phyloP scores from a whole-genome alignment of 2,113 vertebrate species.

The Micronycteris hirsuta region DNA sequence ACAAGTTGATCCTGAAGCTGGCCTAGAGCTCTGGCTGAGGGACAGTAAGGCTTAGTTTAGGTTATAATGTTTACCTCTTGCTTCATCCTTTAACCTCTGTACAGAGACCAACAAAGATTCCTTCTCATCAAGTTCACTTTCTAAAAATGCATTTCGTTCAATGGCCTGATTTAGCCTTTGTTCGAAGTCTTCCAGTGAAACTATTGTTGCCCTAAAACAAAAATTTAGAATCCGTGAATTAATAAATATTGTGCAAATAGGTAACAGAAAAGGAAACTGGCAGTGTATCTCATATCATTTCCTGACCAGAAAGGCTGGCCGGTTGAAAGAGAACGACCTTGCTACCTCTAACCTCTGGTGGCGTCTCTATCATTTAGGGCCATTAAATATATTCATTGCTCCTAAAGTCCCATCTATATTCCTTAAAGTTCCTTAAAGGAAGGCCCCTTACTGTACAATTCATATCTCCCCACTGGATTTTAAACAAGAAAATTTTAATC shows the following conservation, averaged over 20 bases:
- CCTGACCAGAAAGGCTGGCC: constrained; percentile 8
- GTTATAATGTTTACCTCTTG: constrained; percentile 87
- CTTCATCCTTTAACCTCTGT: constrained; percentile 98
- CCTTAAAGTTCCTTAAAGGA: background rate
- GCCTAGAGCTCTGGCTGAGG: background rate
- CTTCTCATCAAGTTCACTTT: constrained; percentile 98
- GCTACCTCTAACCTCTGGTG: background rate
- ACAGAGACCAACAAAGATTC: constrained; percentile 96
- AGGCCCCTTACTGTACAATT: background rate
- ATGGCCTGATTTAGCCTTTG: constrained; percentile 98
- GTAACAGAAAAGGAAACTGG: constrained; percentile 42
- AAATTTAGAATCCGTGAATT: constrained; percentile 39
- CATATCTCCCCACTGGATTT: background rate
- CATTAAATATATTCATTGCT: background rate
- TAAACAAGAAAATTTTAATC: background rate
- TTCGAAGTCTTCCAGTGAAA: constrained; percentile 99
- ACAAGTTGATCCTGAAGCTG: background rate
- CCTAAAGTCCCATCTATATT: background rate
- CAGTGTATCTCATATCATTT: background rate
- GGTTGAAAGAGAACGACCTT: constrained; percentile 21
- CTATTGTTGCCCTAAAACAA: constrained; percentile 93
- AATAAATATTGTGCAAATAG: constrained; percentile 39
- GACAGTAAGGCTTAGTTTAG: background rate
- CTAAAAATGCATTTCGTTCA: constrained; percentile 97
- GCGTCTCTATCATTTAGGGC: background rate